Evolutionary conservation across 2,113 vertebrate species (phyloP).

Genomic region (Macaca fascicularis): DNA sequence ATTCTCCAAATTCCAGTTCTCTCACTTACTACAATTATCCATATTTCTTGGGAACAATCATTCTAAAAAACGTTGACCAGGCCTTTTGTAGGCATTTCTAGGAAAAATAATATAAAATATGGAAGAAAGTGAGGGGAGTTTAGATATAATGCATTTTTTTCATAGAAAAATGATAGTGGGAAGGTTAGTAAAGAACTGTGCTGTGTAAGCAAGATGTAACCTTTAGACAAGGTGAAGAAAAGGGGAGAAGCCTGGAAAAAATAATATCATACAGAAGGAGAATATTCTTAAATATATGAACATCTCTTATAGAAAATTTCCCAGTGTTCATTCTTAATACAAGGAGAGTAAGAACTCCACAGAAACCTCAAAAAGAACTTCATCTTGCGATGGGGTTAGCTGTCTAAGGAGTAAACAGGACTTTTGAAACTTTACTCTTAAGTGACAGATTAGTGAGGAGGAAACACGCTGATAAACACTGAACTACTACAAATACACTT

Average conservation of each 20-base stretch:
- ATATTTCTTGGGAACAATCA: background rate
- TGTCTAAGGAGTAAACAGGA: background rate
- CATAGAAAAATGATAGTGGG: background rate
- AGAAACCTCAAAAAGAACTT: background rate
- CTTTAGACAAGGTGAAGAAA: background rate
- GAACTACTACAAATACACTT: background rate
- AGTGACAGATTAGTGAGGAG: background rate
- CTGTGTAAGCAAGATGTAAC: background rate
- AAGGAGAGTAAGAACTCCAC: background rate
- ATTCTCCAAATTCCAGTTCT: background rate
- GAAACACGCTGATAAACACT: background rate
- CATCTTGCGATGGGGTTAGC: background rate
- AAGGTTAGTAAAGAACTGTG: background rate
- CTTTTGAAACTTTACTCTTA: background rate
- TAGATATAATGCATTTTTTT: background rate
- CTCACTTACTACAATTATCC: background rate
- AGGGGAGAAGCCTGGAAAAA: background rate
- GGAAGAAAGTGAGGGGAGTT: background rate
- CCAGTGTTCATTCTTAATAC: background rate
- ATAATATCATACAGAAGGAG: background rate
- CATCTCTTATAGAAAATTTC: background rate
- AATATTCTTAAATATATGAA: background rate
- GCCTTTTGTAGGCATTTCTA: background rate
- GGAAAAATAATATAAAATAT: background rate
- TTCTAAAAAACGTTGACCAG: background rate